Base-by-base conservation (phyloP, 1,140 invertebrate genomes). In the Portunus trituberculatus region DNA sequence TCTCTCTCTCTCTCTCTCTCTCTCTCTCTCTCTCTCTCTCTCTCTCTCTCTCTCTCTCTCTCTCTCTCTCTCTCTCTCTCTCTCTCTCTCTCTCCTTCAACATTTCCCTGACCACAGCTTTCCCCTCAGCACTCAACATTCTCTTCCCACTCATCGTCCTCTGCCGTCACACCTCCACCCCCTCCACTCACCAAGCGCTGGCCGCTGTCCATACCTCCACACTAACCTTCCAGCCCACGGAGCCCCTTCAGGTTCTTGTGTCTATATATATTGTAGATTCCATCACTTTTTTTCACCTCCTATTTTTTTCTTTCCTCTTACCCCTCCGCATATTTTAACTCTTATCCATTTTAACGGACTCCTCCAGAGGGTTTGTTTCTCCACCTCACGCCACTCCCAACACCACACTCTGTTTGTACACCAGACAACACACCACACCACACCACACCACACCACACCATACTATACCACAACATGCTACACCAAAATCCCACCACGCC, bases 241-340 rank as follows among this genome's bases (percentile, higher is more conserved):
- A 76, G n/a, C 67, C 25, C 67, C 67, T 76, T 76, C 67, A 76
- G 67, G 67, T 76, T 76, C 67, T n/a, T 76, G 67, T 76, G 67
- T 76, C 67, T 76, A 76, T 76, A 76, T n/a, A 76, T 76, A 76
- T 76, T 76, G 67, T 76, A 76, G 67, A 76, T 76, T 76, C 67
- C 67, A 76, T 76, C 20, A 76, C 67, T 76, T 76, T 76, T 76
- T 76, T 76, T 76, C 67, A 76, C 25, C 67, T 76, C 67, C 20
- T 76, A n/a, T 76, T 76, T 76, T 76, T 59, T n/a, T 76, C 25
- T 20, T 76, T 76, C 67, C 67, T 20, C 2, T 59, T 59, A 0
- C 67, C 25, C 25, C 67, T 76, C 67, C 20, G 67, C 67, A 76
- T 76, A 76, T 76, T 25, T 76, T 76, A n/a, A 12, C 67, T 76